Base-by-base conservation (phyloP, 2,888 invertebrate species). In the Mesopsocus fuscifrons region DNA sequence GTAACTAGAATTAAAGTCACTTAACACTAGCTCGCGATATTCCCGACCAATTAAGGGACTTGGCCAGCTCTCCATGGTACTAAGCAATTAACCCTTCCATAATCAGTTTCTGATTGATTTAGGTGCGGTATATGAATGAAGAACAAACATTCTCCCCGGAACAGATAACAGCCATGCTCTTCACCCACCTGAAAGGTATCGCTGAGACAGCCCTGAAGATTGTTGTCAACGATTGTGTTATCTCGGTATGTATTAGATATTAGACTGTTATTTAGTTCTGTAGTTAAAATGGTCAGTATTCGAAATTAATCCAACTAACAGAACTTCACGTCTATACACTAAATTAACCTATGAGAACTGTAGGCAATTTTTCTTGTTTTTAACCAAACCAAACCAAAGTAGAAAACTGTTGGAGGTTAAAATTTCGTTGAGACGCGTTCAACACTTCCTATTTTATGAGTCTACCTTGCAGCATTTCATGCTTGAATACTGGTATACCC, bases 81-180 rank as follows among this genome's bases (percentile, higher is more conserved):
- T n/a, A n/a, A n/a, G n/a, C n/a, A n/a, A n/a, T n/a, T n/a, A n/a
- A n/a, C n/a, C n/a, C n/a, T n/a, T n/a, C n/a, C n/a, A n/a, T n/a
- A n/a, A n/a, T n/a, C n/a, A n/a, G n/a, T n/a, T 30, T 44, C 21
- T 41, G 35, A 18, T 44, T 49, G 45, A 53, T 59, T n/a, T 49
- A 79, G 75, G 77, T 77, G 43, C 66, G 78, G 56, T 97, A 94
- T 61, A 69, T 91, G 56, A 79, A 77, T 50, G 84, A 92, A 61
- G 78, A 82, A 49, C 77, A 80, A 56, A 67, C 77, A 41, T 91
- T 92, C 62, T 76, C 75, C 18, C 87, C 92, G 0, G 91, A 94
- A 62, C 98, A 99, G 69, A 74, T 97, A 52, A 78, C 89, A 34
- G 94, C 89, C 13, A 97, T 97, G 88, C 67, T 97, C 50, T 77